Evolutionary conservation across 2,888 invertebrate genomes (phyloP).

Genomic region (Cheilosia variabilis): DNA sequence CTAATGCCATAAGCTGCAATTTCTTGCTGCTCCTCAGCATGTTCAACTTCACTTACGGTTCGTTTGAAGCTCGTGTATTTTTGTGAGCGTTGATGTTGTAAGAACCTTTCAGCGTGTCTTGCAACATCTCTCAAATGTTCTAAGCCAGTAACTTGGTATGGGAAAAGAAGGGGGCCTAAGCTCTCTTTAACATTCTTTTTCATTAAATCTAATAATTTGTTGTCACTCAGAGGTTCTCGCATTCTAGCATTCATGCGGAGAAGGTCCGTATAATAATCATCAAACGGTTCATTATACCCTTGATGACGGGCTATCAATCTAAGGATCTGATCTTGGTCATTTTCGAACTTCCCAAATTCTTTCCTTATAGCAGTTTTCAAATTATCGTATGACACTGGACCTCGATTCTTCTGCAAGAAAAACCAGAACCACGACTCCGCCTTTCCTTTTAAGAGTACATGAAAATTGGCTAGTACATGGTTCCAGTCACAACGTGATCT

Average conservation of each 20-base stretch:
- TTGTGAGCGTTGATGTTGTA: background rate
- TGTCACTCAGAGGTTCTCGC: conserved; percentile 1
- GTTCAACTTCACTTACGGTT: background rate
- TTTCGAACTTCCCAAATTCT: background rate
- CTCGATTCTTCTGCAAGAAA: background rate
- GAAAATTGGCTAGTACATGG: conserved; percentile 1
- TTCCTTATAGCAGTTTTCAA: conserved; percentile 3
- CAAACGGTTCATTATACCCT: conserved; percentile 13
- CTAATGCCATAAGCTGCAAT: background rate
- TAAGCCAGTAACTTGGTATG: background rate
- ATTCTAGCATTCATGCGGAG: conserved; percentile 10
- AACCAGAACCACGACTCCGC: background rate
- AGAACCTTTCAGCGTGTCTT: background rate
- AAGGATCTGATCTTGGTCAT: conserved; percentile 4
- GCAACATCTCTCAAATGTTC: conserved; percentile 12
- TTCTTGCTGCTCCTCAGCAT: background rate
- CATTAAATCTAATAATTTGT: conserved; percentile 1
- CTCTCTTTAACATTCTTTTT: conserved; percentile 19
- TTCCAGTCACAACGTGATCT: background rate
- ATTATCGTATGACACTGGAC: background rate
- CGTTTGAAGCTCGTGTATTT: background rate
- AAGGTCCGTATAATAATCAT: conserved; percentile 17
- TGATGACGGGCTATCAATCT: background rate
- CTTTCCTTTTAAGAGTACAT: conserved; percentile 2
- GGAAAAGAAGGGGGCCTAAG: background rate